Percentiles rank a stretch among this genome's conserved stretches.
phyloP scores from a whole-genome alignment of 2,888 invertebrate species.

The Eremobia ochroleuca region DNA sequence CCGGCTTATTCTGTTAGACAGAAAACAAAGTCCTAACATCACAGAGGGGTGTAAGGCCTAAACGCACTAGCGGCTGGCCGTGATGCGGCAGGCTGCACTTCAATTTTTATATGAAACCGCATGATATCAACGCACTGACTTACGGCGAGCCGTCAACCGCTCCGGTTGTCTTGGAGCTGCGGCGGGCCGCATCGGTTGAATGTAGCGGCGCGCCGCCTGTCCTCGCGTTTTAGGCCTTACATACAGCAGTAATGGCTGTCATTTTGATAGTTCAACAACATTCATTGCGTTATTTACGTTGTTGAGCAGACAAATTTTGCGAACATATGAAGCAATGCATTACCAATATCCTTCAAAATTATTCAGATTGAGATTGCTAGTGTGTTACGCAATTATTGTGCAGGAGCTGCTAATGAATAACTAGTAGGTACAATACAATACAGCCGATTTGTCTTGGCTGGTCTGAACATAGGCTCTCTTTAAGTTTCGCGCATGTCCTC shows the following conservation, averaged over 20 bases:
- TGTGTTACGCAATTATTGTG: too few relatives aligned
- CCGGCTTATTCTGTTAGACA: neutral
- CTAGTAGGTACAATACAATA: too few relatives aligned
- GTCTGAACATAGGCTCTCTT: neutral
- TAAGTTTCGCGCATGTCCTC: neutral
- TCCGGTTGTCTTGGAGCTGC: too few relatives aligned
- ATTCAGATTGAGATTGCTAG: neutral
- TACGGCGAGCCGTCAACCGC: too few relatives aligned
- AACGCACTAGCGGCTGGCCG: too few relatives aligned
- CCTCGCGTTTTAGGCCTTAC: too few relatives aligned
- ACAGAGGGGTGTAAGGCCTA: neutral
- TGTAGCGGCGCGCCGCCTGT: too few relatives aligned
- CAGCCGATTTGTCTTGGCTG: neutral
- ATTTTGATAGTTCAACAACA: conserved; percentile 1
- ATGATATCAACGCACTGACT: too few relatives aligned
- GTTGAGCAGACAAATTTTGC: neutral
- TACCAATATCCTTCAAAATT: neutral
- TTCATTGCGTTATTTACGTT: neutral
- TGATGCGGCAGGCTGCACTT: too few relatives aligned
- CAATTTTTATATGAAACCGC: too few relatives aligned
- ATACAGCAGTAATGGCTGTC: neutral
- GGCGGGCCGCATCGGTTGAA: too few relatives aligned
- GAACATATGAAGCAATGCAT: neutral
- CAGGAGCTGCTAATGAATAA: too few relatives aligned
- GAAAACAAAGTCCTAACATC: neutral